These are phyloP conservation scores for Solea senegalensis DNA, from an alignment of 2,113 vertebrate species.

Conservation along the genomic window DNA sequence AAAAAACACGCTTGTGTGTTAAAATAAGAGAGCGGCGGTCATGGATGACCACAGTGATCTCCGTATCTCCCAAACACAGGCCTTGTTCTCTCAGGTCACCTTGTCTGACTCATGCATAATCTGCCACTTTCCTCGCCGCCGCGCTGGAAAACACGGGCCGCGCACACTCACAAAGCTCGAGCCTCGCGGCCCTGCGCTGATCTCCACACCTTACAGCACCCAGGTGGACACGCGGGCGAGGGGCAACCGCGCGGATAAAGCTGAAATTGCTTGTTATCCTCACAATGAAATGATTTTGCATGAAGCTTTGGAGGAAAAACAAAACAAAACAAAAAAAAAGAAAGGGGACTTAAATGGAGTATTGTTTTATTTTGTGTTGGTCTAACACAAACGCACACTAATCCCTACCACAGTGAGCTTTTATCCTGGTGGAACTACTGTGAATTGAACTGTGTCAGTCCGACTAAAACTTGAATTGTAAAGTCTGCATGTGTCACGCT, in stretches of 20 bases:
- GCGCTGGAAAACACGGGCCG: constrained; percentile 33
- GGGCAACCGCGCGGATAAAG: constrained; percentile 14
- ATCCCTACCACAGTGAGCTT: too few species aligned
- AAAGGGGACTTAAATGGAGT: too few species aligned
- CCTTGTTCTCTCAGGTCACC: constrained; percentile 67
- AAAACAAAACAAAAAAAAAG: too few species aligned
- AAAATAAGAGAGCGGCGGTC: constrained; percentile 45
- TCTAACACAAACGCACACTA: too few species aligned
- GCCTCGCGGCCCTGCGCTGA: constrained; percentile 29
- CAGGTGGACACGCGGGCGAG: constrained; percentile 15
- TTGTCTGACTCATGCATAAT: constrained; percentile 69
- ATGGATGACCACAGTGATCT: constrained; percentile 75
- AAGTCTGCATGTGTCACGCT: too few species aligned
- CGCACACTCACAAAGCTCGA: constrained; percentile 24
- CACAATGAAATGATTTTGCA: constrained; percentile 37
- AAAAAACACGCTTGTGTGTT: background rate
- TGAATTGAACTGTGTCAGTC: too few species aligned
- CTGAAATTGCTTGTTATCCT: constrained; percentile 30
- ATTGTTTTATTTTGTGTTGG: too few species aligned
- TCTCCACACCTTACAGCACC: constrained; percentile 35
- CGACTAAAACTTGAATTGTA: too few species aligned
- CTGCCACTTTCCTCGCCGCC: constrained; percentile 43
- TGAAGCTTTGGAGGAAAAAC: background rate
- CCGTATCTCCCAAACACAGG: constrained; percentile 73
- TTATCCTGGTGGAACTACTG: too few species aligned